phyloP scores from a whole-genome alignment of 2,113 vertebrate species.

The Glaucidium brasilianum region DNA sequence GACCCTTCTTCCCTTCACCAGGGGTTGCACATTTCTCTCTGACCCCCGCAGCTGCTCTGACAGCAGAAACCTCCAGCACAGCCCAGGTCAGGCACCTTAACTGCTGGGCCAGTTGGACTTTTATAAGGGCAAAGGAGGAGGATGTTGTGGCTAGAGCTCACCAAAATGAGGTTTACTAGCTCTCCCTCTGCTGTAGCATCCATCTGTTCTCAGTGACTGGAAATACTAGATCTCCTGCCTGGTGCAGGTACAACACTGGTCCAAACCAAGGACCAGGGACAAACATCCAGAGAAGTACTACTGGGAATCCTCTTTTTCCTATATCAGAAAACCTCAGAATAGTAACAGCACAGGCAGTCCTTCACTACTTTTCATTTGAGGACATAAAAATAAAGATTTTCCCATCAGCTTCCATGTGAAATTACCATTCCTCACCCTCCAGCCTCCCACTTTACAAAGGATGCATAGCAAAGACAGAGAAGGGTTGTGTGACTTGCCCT shows the following conservation, averaged over 20 bases:
- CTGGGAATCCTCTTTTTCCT: neutral
- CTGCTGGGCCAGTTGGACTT: neutral
- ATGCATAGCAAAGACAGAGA: neutral
- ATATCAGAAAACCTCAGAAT: neutral
- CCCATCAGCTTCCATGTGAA: neutral
- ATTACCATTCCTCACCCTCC: neutral
- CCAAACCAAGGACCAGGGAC: neutral
- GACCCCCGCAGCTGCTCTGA: neutral
- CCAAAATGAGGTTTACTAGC: neutral
- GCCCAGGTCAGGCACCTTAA: neutral
- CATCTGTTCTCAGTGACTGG: neutral
- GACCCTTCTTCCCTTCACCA: neutral
- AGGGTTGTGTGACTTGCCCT: neutral
- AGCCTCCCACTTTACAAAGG: neutral
- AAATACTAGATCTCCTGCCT: neutral
- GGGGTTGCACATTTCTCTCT: neutral
- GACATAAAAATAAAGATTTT: neutral
- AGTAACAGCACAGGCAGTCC: neutral
- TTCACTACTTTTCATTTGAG: neutral
- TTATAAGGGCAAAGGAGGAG: neutral
- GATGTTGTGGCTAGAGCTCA: neutral
- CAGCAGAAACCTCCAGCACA: neutral
- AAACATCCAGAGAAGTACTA: neutral
- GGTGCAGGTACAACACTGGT: neutral
- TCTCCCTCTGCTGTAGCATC: neutral